Evolutionary conservation across 2,797 vertebrate genomes (phyloP).

Genomic region (Bovichtus variegatus): DNA sequence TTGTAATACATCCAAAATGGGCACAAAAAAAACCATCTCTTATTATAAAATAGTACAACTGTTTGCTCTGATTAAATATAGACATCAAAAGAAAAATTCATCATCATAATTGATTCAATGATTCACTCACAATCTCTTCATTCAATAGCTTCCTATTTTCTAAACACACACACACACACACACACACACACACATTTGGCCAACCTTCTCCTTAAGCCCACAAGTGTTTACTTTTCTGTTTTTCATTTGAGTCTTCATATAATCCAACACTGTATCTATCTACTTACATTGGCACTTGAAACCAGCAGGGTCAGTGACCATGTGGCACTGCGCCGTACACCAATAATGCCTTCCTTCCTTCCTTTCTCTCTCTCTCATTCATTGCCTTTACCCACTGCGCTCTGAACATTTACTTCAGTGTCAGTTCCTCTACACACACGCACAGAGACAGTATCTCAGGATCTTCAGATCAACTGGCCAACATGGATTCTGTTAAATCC

Average conservation of each 20-base stretch:
- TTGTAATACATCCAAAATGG: not conserved
- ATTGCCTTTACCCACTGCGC: conserved; percentile 31
- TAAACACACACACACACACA: not conserved
- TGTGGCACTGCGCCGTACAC: conserved; percentile 35
- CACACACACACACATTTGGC: not conserved
- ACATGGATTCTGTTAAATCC: conserved; percentile 16
- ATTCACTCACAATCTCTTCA: conserved; percentile 46
- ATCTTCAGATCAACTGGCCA: conserved; percentile 34
- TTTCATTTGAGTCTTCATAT: conserved; percentile 53
- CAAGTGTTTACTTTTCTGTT: conserved; percentile 57
- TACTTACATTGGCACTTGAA: conserved; percentile 57
- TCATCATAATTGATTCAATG: no score
- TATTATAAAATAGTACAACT: not conserved
- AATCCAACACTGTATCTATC: conserved; percentile 41
- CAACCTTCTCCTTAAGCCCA: conserved; percentile 33
- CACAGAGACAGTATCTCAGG: conserved; percentile 7
- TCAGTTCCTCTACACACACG: conserved; percentile 24
- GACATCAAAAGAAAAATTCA: conserved; percentile 33
- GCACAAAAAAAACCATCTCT: not conserved
- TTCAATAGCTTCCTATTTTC: conserved; percentile 43
- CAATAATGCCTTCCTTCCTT: conserved; percentile 49
- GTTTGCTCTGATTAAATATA: conserved; percentile 15
- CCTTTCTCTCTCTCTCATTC: conserved; percentile 25
- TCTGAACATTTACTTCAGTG: conserved; percentile 37
- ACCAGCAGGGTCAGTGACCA: conserved; percentile 63